Evolutionary conservation across 2,113 vertebrate species (phyloP), one percentile per base, ranked within the genome.

Genomic region (Coptodon bakossiorum): DNA sequence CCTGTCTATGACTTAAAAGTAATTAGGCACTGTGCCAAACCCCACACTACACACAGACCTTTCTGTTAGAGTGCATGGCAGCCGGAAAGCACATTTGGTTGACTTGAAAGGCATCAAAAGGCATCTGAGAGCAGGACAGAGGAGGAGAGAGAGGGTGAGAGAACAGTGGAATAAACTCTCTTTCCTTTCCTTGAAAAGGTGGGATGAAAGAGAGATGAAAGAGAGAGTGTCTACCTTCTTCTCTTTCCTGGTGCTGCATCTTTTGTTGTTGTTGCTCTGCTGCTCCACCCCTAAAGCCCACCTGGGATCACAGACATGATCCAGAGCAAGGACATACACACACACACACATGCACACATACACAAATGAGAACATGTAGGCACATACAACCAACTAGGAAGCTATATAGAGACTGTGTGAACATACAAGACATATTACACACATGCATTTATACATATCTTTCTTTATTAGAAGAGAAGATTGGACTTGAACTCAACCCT

Each of bases 51-150:
- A 84, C 63, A 88, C 22, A 76, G 45, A 38, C 57, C 82, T 57
- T 76, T 83, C 82, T 93, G 79, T 87, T 71, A 63, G 80, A 68
- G 54, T 17, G 48, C 61, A 84, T 48, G 83, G 86, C 61, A 89
- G 82, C 91, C 85, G 73, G 90, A 92, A 89, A 93, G 86, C 84
- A 90, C 82, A 85, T 90, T 84, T 88, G 40, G 68, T 80, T 2
- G 56, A 95, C 89, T 91, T 95, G 79, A 95, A 95, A 95, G 93
- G 92, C 93, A 94, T 95, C 93, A 94, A 94, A 94, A 88, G 86
- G 61, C 19, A 22, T 93, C 66, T 80, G 59, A 85, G 71, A 82
- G 80, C 22, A 40, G 52, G 78, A 88, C 53, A 81, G 50, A 81
- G 84, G 61, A 22, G 22, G 57, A 54, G 84, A 48, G 81, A 40